Percentiles rank a stretch among this genome's conserved stretches.
Evolutionary conservation across 2,888 invertebrate genomes (phyloP).

Genomic region (Tenthredo scrophulariae): DNA sequence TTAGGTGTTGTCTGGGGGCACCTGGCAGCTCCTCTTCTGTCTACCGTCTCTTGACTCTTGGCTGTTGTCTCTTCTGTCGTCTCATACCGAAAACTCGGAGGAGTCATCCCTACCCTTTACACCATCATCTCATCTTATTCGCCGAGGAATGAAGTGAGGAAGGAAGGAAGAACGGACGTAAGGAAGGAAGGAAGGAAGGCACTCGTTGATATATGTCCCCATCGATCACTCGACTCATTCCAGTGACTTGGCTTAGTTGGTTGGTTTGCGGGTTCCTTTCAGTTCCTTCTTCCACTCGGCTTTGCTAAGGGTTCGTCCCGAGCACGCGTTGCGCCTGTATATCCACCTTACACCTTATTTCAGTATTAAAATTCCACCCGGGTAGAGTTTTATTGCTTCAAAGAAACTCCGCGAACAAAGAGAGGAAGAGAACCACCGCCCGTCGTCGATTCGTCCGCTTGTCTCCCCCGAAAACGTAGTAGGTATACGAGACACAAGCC

Average conservation of each 20-base stretch:
- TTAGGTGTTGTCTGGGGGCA: conserved; percentile 71
- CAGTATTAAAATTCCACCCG: conserved; percentile 70
- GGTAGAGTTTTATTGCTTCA: conserved; percentile 70
- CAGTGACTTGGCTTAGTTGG: conserved; percentile 59
- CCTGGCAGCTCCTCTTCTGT: conserved; percentile 65
- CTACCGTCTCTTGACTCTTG: conserved; percentile 41
- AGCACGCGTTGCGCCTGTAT: conserved; percentile 26
- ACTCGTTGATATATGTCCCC: conserved; percentile 71
- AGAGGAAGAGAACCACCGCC: conserved; percentile 29
- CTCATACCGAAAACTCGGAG: conserved; percentile 54
- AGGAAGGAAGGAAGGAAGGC: background rate
- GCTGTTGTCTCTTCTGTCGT: conserved; percentile 58
- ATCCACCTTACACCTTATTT: conserved; percentile 61
- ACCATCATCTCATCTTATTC: conserved; percentile 51
- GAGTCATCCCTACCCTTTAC: background rate
- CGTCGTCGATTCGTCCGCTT: background rate
- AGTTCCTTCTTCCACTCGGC: conserved; percentile 53
- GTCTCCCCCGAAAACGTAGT: background rate
- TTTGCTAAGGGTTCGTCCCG: background rate
- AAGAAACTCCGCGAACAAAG: conserved; percentile 55
- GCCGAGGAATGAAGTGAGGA: background rate
- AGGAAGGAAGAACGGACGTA: background rate
- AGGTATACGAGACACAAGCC: background rate
- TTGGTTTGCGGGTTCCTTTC: conserved; percentile 47
- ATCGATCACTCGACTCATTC: conserved; percentile 68